Base-by-base conservation (phyloP, 2,888 invertebrate species). In the Synergus laeviventris region DNA sequence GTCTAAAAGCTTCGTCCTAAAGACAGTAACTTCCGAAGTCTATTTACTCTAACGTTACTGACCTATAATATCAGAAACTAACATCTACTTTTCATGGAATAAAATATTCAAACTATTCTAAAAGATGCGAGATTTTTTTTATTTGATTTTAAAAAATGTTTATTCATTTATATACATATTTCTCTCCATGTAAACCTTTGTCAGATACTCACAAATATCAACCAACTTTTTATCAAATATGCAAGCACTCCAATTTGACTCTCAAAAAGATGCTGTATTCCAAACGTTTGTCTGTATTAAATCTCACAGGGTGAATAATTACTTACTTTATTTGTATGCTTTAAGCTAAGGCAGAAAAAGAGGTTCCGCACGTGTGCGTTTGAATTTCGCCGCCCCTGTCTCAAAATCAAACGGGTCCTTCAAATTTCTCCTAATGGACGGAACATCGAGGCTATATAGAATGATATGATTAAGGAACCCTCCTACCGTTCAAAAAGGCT, bases 401-500 rank as follows among this genome's bases (percentile, higher is more conserved):
- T 73, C 73, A 77, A 79, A 79, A 79, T 81, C 81, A 77, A 79
- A 81, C 78, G 81, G 74, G 77, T 79, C 79, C 81, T 81, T 78
- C 76, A 78, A 80, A 78, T 77, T 82, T 81, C 77, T 79, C 75
- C 76, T 79, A 81, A 81, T 81, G 78, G 80, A 79, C 66, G 78
- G 64, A 76, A 66, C 73, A 61, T 39, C 75, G 54, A 74, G 61
- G 61, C 66, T 16, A 16, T 24, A 62, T 56, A 81, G 74, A 75
- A 75, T 66, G 78, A 81, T 76, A 73, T 78, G 82, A 83, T 83
- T 77, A 78, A 75, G 76, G 79, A 76, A 79, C 83, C 83, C 83
- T 83, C 74, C 77, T 45, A 73, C 21, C 74, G 75, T 78, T 76
- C 74, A 36, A 76, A 66, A 56, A 24, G 60, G 64, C 74, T 60